Conservation (phyloP, 2,888 invertebrate genomes). For the Chymomyza fuscimana region DNA sequence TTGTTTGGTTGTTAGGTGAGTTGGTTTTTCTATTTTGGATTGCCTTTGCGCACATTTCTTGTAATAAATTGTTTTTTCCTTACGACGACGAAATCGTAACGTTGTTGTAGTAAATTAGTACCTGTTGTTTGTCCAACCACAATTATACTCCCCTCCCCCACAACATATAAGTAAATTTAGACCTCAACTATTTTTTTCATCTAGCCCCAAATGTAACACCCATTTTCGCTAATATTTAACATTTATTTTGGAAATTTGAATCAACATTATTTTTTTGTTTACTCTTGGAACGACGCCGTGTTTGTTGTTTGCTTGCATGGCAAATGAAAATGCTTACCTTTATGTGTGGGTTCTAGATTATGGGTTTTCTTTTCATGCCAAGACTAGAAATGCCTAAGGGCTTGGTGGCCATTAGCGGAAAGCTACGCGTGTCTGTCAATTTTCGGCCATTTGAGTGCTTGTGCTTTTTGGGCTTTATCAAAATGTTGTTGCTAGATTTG, state of each 20-base stretch:
- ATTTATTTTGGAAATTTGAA: constrained; percentile 52
- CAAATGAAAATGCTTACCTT: constrained; percentile 54
- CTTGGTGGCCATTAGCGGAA: constrained; percentile 41
- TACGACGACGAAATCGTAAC: constrained; percentile 36
- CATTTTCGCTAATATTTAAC: constrained; percentile 22
- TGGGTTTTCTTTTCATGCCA: constrained; percentile 43
- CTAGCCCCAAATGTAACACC: background rate
- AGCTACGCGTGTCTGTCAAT: constrained; percentile 39
- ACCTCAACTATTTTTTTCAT: background rate
- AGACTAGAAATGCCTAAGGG: constrained; percentile 9
- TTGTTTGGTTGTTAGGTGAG: background rate
- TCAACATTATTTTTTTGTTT: constrained; percentile 43
- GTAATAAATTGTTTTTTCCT: constrained; percentile 59
- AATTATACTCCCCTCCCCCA: constrained; percentile 1
- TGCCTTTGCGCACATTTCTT: constrained; percentile 59
- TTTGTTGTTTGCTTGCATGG: constrained; percentile 28
- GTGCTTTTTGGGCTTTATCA: constrained; percentile 41
- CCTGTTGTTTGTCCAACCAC: constrained; percentile 60
- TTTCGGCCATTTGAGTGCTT: constrained; percentile 4
- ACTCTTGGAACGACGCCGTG: background rate
- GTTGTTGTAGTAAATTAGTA: constrained; percentile 58
- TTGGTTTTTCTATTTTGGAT: constrained; percentile 29
- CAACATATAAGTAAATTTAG: background rate
- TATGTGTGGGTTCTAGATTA: constrained; percentile 50
- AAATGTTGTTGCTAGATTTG: constrained; percentile 41